phyloP scores from a whole-genome alignment of 2,113 vertebrate genomes.

The Tiliqua scincoides region DNA sequence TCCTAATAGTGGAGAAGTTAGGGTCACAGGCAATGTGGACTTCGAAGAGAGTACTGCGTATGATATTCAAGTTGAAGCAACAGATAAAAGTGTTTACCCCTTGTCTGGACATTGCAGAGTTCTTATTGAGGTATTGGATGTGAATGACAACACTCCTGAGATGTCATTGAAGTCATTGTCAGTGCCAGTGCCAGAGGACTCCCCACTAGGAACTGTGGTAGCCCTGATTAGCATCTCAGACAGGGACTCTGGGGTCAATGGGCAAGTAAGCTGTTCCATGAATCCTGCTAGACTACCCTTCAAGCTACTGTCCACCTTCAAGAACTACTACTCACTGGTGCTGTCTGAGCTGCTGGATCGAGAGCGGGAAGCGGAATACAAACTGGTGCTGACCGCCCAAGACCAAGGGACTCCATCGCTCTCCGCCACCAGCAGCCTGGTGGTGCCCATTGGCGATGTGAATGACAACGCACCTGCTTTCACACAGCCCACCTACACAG shows the following conservation, averaged over 20 bases:
- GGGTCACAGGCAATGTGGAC: conserved; percentile 53
- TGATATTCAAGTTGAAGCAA: neutral
- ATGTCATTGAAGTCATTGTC: neutral
- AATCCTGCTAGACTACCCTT: neutral
- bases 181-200: conserved; percentile 1
- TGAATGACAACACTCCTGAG: conserved; percentile 14
- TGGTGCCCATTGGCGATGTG: conserved; percentile 3
- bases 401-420: conserved; percentile 2
- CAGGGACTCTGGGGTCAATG: conserved; percentile 3
- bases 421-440: neutral
- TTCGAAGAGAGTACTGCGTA: conserved; percentile 3
- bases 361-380: neutral
- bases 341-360: conserved; percentile 1
- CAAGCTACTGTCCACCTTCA: neutral
- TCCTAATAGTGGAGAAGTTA: conserved; percentile 73
- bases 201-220: conserved; percentile 1
- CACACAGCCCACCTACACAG: neutral
- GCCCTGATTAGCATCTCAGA: conserved; percentile 1
- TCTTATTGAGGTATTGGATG: neutral
- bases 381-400: neutral
- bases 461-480: conserved; percentile 10
- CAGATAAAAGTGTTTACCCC: neutral
- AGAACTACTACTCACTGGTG: conserved; percentile 15
- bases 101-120: neutral
- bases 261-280: neutral